Evolutionary conservation across 2,888 invertebrate genomes (phyloP).

Genomic region (Parapristionchus giblindavisi): DNA sequence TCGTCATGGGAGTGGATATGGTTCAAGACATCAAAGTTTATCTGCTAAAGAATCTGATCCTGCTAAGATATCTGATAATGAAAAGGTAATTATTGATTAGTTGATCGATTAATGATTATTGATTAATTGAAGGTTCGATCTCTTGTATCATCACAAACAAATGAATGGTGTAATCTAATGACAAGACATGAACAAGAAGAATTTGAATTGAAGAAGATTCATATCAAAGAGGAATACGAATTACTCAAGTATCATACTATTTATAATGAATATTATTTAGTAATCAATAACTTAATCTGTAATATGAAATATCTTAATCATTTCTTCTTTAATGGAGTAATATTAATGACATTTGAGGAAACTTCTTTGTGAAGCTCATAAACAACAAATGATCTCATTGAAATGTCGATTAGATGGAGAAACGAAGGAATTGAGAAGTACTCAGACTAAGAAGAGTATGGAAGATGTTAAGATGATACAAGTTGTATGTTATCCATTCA

Average conservation of each 20-base stretch:
- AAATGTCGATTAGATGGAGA: slow-evolving; percentile 74
- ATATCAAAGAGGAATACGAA: slow-evolving; percentile 75
- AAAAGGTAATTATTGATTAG: slow-evolving; percentile 13
- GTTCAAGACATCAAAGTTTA: slow-evolving; percentile 27
- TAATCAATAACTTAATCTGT: background rate
- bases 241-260: slow-evolving; percentile 72
- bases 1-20: slow-evolving; percentile 43
- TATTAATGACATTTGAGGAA: slow-evolving; percentile 3
- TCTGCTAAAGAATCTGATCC: slow-evolving; percentile 30
- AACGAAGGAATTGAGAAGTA: slow-evolving; percentile 90
- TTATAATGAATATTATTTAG: background rate
- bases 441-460: slow-evolving; percentile 94
- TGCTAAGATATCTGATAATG: slow-evolving; percentile 21
- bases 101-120: background rate
- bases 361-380: background rate
- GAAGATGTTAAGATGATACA: slow-evolving; percentile 92
- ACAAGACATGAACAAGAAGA: slow-evolving; percentile 82
- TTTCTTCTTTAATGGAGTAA: background rate
- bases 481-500: slow-evolving; percentile 66
- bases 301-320: background rate
- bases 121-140: slow-evolving; percentile 70
- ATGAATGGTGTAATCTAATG: slow-evolving; percentile 91
- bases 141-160: slow-evolving; percentile 89
- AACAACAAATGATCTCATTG: background rate
- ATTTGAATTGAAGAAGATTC: slow-evolving; percentile 78